phyloP scores from a whole-genome alignment of 2,797 vertebrate species.

The Cryptoprocta ferox region DNA sequence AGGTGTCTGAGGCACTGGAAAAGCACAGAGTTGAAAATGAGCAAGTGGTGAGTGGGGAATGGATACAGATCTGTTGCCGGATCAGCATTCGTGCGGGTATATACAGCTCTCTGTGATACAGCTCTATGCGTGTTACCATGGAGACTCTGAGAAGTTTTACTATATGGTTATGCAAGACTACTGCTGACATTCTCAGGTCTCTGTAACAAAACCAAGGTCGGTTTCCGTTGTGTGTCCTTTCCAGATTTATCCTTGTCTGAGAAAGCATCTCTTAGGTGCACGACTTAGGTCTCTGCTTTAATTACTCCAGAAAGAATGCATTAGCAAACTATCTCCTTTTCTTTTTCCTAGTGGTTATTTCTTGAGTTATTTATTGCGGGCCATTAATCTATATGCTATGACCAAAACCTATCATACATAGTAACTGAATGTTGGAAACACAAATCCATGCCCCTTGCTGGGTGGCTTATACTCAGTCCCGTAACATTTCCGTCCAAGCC shows the following conservation, averaged over 20 bases:
- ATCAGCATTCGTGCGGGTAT: not conserved
- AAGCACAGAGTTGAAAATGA: not conserved
- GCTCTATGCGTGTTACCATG: conserved; percentile 51
- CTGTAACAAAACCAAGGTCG: not conserved
- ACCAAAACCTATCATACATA: not conserved
- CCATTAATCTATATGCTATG: not conserved
- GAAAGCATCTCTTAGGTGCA: not conserved
- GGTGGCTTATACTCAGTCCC: not conserved
- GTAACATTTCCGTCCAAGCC: not conserved
- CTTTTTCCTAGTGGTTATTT: not conserved
- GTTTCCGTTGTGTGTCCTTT: not conserved
- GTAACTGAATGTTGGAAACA: not conserved
- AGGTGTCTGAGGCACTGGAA: not conserved
- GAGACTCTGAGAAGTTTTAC: not conserved
- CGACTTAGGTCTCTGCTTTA: not conserved
- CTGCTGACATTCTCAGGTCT: not conserved
- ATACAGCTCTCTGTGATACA: accelerated
- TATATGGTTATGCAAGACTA: not conserved
- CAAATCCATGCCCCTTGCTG: not conserved
- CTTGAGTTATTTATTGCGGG: not conserved
- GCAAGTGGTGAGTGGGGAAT: too few relatives aligned
- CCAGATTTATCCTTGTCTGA: not conserved
- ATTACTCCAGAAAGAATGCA: not conserved
- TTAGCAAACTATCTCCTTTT: not conserved
- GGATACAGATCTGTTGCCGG: not conserved